phyloP scores from a whole-genome alignment of 2,113 vertebrate genomes.

The Psophia crepitans region DNA sequence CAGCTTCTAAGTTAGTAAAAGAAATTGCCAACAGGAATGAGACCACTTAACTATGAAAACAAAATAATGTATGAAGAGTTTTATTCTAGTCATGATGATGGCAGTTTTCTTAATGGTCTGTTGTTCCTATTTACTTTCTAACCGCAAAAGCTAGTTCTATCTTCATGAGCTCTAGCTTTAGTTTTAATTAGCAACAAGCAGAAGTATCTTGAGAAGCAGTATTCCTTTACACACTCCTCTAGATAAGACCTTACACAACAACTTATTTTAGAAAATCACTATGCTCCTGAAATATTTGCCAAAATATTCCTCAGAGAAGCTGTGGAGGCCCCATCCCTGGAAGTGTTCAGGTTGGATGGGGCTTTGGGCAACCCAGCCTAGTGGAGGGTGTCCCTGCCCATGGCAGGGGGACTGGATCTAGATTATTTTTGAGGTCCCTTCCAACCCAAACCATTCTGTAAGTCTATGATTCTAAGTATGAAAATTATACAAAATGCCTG shows the following conservation, averaged over 20 bases:
- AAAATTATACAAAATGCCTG: background rate
- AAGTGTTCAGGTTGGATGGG: too few species aligned
- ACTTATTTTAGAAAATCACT: background rate
- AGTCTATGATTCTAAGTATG: too few species aligned
- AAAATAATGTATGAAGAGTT: background rate
- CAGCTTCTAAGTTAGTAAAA: background rate
- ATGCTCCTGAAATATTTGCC: background rate
- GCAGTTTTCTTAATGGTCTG: background rate
- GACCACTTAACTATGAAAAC: background rate
- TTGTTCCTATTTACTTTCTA: background rate
- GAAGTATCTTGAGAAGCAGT: background rate
- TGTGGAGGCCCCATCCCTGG: too few species aligned
- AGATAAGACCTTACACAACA: background rate
- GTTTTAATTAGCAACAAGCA: background rate
- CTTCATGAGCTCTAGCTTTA: background rate
- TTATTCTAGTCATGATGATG: background rate
- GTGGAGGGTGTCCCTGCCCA: too few species aligned
- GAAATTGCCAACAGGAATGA: background rate
- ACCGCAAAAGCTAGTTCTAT: background rate
- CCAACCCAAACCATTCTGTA: too few species aligned
- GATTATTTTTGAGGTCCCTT: too few species aligned
- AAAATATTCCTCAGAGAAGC: too few species aligned
- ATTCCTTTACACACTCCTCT: background rate
- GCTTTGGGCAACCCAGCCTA: too few species aligned
- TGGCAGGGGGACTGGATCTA: too few species aligned